Conservation (phyloP, 2,888 invertebrate species). For the Aspidiotus rigidus region DNA sequence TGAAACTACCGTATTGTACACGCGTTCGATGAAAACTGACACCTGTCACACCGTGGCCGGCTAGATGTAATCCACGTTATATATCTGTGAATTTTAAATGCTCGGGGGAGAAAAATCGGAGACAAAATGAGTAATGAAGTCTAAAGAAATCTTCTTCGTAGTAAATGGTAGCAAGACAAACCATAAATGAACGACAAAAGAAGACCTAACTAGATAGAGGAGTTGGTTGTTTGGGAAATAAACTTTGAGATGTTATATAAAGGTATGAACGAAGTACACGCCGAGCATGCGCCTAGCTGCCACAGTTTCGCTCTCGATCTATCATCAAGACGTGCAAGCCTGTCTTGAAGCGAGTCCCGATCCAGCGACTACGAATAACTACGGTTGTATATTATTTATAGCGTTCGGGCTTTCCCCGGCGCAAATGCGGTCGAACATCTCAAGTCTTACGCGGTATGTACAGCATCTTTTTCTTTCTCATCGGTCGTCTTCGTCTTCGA, state of each 20-base stretch:
- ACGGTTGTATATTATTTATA: conserved; percentile 14
- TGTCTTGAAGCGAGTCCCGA: conserved; percentile 29
- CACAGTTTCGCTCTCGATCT: conserved; percentile 33
- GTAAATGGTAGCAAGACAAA: too few species aligned
- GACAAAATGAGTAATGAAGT: too few species aligned
- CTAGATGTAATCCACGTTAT: background rate
- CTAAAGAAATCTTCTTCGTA: too few species aligned
- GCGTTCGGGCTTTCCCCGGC: conserved; percentile 14
- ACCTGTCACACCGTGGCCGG: background rate
- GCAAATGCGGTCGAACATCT: conserved; percentile 28
- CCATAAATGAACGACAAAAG: too few species aligned
- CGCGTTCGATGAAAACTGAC: too few species aligned
- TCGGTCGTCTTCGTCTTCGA: conserved; percentile 1
- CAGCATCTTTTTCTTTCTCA: background rate
- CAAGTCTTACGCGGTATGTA: conserved; percentile 17
- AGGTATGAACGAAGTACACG: background rate
- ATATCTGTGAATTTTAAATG: background rate
- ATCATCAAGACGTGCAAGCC: conserved; percentile 34
- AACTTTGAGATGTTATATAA: too few species aligned
- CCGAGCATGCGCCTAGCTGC: conserved; percentile 16
- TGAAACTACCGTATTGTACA: too few species aligned
- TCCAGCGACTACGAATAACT: conserved; percentile 17
- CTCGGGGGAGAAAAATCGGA: conserved; percentile 6
- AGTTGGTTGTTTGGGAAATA: too few species aligned
- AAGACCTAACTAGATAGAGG: too few species aligned